Percentiles rank a stretch among this genome's conserved stretches.
Evolutionary conservation across 2,888 invertebrate species (phyloP).

Genomic region (Latheticus oryzae): DNA sequence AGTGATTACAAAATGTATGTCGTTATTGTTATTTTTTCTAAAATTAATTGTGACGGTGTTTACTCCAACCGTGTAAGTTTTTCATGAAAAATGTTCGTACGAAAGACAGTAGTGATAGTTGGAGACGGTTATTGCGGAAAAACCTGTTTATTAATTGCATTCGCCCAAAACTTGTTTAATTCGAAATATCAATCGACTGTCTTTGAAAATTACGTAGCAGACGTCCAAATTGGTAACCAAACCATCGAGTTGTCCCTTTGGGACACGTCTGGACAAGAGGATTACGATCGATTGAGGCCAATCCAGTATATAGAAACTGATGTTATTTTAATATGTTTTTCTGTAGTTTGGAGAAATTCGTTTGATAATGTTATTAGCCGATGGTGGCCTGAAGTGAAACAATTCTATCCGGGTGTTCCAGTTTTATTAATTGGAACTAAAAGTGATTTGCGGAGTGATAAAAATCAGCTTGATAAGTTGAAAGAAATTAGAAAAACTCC

Average conservation of each 20-base stretch:
- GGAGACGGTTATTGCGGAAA: constrained; percentile 99
- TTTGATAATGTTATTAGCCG: constrained; percentile 99
- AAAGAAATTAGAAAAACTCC: constrained; percentile 99
- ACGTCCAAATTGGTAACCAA: constrained; percentile 94
- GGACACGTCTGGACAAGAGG: constrained; percentile 99
- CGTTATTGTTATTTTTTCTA: too few species aligned
- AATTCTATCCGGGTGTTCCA: constrained; percentile 99
- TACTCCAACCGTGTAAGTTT: too few species aligned
- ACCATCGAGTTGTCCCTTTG: constrained; percentile 94
- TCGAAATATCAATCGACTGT: constrained; percentile 99
- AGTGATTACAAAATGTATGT: too few species aligned
- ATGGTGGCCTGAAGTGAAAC: constrained; percentile 98
- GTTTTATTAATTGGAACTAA: constrained; percentile 99
- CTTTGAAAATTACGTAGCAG: constrained; percentile 99
- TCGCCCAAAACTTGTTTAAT: constrained; percentile 99
- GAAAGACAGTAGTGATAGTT: constrained; percentile 97
- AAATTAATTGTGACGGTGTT: too few species aligned
- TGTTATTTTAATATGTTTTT: constrained; percentile 99
- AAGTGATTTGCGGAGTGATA: constrained; percentile 95
- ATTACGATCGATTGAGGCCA: constrained; percentile 95
- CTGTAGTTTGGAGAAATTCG: constrained; percentile 98
- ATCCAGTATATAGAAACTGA: constrained; percentile 98
- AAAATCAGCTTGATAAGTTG: constrained; percentile 96
- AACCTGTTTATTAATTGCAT: constrained; percentile 98
- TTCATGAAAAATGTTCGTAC: constrained; percentile 65